Evolutionary conservation across 2,113 vertebrate genomes (phyloP), one percentile per base, ranked within the genome.

Genomic region (Leptodactylus fuscus): DNA sequence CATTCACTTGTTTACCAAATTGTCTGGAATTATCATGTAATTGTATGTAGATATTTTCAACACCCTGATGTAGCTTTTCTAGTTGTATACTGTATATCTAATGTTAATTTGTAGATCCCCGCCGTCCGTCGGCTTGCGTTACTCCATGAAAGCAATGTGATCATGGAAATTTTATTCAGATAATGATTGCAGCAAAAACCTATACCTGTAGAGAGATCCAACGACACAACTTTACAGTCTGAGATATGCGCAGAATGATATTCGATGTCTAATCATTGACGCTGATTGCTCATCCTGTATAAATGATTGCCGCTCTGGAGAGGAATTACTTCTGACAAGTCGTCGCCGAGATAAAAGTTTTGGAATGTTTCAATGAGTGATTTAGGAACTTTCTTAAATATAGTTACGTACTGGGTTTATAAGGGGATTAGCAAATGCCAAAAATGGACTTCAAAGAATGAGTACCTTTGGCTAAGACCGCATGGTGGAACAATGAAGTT

Each of bases 271-370:
- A 84, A 84, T 84, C 82, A 84, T 24, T 27, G 60, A 2, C 7
- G 53, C 82, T 84, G 82, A 84, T 84, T 84, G 82, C 82, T 84
- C 73, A 84, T 84, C 55, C 55, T 76, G 53, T 67, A 13, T 84
- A 84, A 49, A 65, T 84, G 73, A 84, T 84, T 84, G 29, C 71
- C 27, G 51, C 11, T 75, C 49, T 49, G 10, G 55, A 75, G 51
- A 36, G 41, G 82, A 62, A 84, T 65, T 77, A 75, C 55, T 8
- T 67, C 44, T 48, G 55, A 84, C 82, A 84, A 75, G 41, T 67
- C 67, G 20, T 32, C 29, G 10, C 2, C 36, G 69, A 13, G 34
- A 69, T 41, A 65, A 77, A 84, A 49, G 12, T 65, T 84, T 65
- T 62, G 34, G 20, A 67, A 48, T 67, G 18, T 76, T 84, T 76